phyloP scores from a whole-genome alignment of 1,140 invertebrate species.

The Ganaspis sp. region DNA sequence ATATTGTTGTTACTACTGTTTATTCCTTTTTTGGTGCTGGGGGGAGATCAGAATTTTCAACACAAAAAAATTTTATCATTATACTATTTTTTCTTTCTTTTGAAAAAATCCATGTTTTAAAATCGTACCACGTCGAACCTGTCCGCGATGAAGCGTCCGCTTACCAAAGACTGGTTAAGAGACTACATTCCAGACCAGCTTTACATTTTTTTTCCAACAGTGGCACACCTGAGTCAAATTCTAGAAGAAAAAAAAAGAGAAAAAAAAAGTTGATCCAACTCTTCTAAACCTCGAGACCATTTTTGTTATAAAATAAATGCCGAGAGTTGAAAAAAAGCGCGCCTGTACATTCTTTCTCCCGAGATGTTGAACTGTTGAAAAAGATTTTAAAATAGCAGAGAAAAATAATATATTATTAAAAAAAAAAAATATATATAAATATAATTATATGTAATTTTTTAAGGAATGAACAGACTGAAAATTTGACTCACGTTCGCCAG shows the following conservation, averaged over 20 bases:
- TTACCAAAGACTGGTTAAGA: conserved; percentile 30
- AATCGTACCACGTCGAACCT: conserved; percentile 18
- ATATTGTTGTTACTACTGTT: too few relatives aligned
- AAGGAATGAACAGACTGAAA: conserved; percentile 1
- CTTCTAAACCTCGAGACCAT: neutral
- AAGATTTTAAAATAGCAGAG: neutral
- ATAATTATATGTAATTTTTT: conserved; percentile 9
- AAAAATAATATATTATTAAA: neutral
- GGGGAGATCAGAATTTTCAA: too few relatives aligned
- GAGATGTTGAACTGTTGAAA: neutral
- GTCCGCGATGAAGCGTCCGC: conserved; percentile 19
- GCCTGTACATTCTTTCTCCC: neutral
- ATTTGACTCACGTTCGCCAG: neutral
- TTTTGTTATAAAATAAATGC: neutral
- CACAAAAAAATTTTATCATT: too few relatives aligned
- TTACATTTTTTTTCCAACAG: conserved; percentile 9
- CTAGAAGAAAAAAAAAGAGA: neutral
- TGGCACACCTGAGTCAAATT: conserved; percentile 23
- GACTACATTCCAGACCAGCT: conserved; percentile 24
- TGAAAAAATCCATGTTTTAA: conserved; percentile 7
- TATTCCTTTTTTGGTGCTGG: too few relatives aligned
- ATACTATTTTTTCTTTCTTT: neutral
- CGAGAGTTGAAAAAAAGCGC: too few relatives aligned
- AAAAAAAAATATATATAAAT: neutral
- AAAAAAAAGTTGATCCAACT: neutral